phyloP scores from a whole-genome alignment of 2,888 invertebrate genomes.

The Strigamia transsilvanica region DNA sequence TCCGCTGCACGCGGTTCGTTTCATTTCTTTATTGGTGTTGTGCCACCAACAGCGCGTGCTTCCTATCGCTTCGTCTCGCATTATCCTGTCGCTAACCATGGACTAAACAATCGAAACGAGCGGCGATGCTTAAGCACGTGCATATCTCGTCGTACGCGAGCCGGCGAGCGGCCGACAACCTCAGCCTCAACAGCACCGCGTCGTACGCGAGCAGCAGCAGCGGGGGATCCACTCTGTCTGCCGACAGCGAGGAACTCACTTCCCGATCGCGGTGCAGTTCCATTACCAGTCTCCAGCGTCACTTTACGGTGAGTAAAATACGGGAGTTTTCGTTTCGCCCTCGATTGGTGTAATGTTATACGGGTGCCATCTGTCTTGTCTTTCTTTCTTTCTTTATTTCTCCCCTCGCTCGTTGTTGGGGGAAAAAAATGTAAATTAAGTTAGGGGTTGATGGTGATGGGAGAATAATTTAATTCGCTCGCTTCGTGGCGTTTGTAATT shows the following conservation, averaged over 20 bases:
- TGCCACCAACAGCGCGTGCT: constrained; percentile 8
- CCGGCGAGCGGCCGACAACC: constrained; percentile 1
- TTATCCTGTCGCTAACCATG: background rate
- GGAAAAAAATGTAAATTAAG: background rate
- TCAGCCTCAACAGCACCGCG: constrained; percentile 27
- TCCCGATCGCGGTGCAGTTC: background rate
- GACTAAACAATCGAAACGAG: background rate
- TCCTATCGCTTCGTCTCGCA: background rate
- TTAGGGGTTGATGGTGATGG: too few relatives aligned
- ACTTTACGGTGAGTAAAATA: background rate
- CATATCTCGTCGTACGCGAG: background rate
- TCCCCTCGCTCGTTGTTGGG: too few relatives aligned
- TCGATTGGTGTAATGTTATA: background rate
- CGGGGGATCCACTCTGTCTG: background rate
- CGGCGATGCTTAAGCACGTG: background rate
- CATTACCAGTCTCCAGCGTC: background rate
- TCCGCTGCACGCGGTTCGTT: constrained; percentile 8
- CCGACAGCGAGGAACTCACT: background rate
- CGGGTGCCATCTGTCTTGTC: background rate
- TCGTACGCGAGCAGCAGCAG: background rate
- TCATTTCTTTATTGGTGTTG: background rate
- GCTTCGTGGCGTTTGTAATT: too few relatives aligned
- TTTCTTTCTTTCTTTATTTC: background rate
- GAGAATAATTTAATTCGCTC: too few relatives aligned
- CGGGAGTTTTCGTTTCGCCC: too few relatives aligned